phyloP scores from a whole-genome alignment of 2,113 vertebrate species.

The Takifugu bimaculatus region DNA sequence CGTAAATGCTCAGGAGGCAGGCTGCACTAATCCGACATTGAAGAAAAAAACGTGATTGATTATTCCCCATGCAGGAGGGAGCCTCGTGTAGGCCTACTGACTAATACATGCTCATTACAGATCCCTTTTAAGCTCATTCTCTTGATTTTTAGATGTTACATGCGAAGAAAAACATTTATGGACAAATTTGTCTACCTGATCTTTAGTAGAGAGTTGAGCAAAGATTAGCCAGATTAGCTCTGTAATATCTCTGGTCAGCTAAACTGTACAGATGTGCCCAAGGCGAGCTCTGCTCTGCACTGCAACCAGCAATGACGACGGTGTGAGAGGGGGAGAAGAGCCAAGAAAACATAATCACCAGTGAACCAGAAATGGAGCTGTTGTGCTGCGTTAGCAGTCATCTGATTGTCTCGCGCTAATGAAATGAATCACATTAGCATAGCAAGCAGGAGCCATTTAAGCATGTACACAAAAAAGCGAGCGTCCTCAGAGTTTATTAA shows the following conservation, averaged over 20 bases:
- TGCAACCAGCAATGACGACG: constrained; percentile 27
- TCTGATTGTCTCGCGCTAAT: constrained; percentile 24
- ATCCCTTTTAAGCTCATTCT: no score
- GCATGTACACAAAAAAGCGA: background rate
- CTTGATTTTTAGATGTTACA: no score
- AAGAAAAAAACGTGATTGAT: constrained; percentile 38
- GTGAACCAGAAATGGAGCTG: constrained; percentile 17
- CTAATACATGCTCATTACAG: background rate
- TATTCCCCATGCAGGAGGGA: constrained; percentile 10
- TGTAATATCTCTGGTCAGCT: constrained; percentile 15
- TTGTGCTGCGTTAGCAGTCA: constrained; percentile 9
- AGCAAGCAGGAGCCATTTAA: constrained; percentile 13
- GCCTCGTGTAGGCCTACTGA: background rate
- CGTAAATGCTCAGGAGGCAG: background rate
- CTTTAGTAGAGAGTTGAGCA: no score
- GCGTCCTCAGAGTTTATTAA: no score
- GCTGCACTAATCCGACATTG: constrained; percentile 2
- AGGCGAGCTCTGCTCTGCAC: constrained; percentile 19
- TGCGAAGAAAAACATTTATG: no score
- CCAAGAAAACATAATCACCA: constrained; percentile 17
- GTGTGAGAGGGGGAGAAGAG: constrained; percentile 8
- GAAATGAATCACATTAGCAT: constrained; percentile 30
- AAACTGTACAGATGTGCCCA: constrained; percentile 15
- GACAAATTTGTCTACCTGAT: no score
- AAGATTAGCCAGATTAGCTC: background rate